A percentile compares a stretch with the other conserved stretches of the same genome.
These are phyloP conservation scores for Sycobia sp. DNA, from an alignment of 1,140 invertebrate genomes.

Conservation along the genomic window DNA sequence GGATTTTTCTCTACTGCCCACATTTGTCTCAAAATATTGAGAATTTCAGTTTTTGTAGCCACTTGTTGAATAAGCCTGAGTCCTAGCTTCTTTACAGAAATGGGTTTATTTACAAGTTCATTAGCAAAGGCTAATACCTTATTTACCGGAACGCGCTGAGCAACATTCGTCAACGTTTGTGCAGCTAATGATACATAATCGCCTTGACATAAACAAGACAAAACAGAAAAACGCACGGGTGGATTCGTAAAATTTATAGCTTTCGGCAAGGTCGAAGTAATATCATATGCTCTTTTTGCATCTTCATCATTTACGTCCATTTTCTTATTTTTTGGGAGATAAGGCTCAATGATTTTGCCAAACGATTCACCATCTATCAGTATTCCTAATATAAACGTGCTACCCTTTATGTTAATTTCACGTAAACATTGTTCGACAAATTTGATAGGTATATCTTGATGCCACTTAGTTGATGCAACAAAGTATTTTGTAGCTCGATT, in stretches of 20 bases:
- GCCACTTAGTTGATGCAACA: conserved; percentile 3
- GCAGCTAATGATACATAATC: conserved; percentile 5
- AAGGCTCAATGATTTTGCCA: not conserved
- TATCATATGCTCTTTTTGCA: not conserved
- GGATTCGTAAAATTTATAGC: conserved; percentile 20
- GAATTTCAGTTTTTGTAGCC: not conserved
- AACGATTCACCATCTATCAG: conserved; percentile 18
- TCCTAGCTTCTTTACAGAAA: conserved; percentile 17
- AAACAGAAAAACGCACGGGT: conserved; percentile 2
- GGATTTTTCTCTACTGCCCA: conserved; percentile 3
- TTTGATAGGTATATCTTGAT: conserved; percentile 10
- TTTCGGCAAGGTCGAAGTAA: not conserved
- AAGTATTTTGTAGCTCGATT: not conserved
- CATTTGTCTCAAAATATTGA: not conserved
- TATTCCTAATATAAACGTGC: conserved; percentile 8
- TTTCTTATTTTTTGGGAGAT: not conserved
- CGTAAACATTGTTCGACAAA: not conserved
- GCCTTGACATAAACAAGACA: conserved; percentile 5
- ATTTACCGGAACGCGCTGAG: not conserved
- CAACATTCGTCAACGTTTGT: conserved; percentile 4
- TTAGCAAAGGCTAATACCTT: conserved; percentile 12
- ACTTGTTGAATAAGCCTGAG: conserved; percentile 20
- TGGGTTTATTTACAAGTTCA: not conserved
- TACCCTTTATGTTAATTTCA: not conserved
- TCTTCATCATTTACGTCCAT: not conserved